phyloP scores from a whole-genome alignment of 2,113 vertebrate genomes.

The Lepus americanus region DNA sequence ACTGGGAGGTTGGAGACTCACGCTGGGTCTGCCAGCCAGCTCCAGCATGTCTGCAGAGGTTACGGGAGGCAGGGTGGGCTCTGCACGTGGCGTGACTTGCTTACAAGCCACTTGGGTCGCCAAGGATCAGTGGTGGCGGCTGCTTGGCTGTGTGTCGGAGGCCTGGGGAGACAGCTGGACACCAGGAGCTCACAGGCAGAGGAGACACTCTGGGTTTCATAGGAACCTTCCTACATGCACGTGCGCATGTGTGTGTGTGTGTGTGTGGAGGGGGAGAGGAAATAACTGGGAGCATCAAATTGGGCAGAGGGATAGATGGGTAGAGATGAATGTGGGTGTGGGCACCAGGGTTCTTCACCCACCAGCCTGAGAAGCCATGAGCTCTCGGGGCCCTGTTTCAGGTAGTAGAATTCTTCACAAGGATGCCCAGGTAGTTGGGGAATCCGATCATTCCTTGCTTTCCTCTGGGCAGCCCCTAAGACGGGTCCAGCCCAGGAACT shows the following conservation, averaged over 20 bases:
- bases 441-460: neutral
- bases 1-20: neutral
- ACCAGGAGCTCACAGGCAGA: neutral
- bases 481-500: neutral
- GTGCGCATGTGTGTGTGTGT: rapidly evolving
- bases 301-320: neutral
- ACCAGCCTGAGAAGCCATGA: too few species aligned
- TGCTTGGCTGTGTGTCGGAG: neutral
- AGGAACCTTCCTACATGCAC: neutral
- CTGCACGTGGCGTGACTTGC: neutral
- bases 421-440: neutral
- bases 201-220: neutral
- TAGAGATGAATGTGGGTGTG: neutral
- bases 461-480: neutral
- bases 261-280: neutral
- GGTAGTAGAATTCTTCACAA: neutral
- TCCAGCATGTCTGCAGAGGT: neutral
- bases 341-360: neutral
- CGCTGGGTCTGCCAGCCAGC: neutral
- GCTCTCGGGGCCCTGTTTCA: neutral
- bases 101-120: neutral
- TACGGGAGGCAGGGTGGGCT: neutral
- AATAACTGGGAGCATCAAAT: neutral
- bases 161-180: neutral
- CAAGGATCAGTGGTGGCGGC: too few species aligned